Conservation (phyloP, 64 coral and sea anemone species). For the Montipora cactus region DNA sequence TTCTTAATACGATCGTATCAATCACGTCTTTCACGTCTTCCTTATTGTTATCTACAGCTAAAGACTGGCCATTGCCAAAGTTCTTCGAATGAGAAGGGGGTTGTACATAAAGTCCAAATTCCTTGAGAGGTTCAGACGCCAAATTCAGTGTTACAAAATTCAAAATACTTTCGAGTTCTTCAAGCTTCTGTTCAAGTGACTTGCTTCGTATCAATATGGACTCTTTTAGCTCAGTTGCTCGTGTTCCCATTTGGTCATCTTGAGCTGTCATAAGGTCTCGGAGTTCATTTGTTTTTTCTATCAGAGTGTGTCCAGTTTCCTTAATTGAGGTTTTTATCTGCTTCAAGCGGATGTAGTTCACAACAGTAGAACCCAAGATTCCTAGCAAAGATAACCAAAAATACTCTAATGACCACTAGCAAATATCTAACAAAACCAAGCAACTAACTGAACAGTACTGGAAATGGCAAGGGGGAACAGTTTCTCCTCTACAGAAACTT, state of each 20-base stretch:
- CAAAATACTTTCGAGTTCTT: conserved; percentile 37
- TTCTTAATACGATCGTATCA: background rate
- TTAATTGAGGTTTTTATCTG: conserved; percentile 91
- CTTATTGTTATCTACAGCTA: background rate
- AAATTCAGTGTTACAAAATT: conserved; percentile 62
- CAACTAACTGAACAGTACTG: too few relatives aligned
- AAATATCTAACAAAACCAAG: too few relatives aligned
- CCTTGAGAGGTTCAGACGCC: conserved; percentile 12
- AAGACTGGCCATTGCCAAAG: background rate
- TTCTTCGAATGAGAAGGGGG: background rate
- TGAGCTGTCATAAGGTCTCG: conserved; percentile 36
- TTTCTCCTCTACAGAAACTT: too few relatives aligned
- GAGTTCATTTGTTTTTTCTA: conserved; percentile 74
- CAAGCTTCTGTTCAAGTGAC: conserved; percentile 51
- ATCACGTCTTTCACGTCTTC: background rate
- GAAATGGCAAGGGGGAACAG: too few relatives aligned
- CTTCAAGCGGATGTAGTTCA: conserved; percentile 90
- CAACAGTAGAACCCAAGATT: conserved; percentile 85
- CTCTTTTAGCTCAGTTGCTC: conserved; percentile 46
- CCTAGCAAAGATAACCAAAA: conserved; percentile 49
- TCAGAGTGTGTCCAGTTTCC: conserved; percentile 74
- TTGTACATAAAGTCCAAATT: conserved; percentile 33
- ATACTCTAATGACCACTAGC: too few relatives aligned
- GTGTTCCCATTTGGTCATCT: conserved; percentile 33
- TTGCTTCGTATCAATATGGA: conserved; percentile 44